Percentiles rank a stretch among this genome's conserved stretches.
Evolutionary conservation across 2,888 invertebrate genomes (phyloP).

Genomic region (Callinectes sapidus): DNA sequence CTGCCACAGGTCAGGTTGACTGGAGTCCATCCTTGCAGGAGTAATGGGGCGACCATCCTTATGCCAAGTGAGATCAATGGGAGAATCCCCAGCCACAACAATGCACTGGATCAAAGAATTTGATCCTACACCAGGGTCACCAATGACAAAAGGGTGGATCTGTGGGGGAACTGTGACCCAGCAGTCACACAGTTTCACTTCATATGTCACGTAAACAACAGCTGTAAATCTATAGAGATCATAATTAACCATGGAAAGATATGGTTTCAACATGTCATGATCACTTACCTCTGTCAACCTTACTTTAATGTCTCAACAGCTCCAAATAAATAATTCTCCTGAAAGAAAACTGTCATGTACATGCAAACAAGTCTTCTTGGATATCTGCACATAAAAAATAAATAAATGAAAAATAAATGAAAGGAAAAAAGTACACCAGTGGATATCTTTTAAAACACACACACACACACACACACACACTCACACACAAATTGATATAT

Average conservation of each 20-base stretch:
- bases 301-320: conserved; percentile 9
- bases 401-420: not conserved
- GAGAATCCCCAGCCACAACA: conserved; percentile 75
- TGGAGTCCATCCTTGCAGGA: conserved; percentile 73
- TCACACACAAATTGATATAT: conserved; percentile 21
- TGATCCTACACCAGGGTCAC: conserved; percentile 65
- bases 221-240: conserved; percentile 31
- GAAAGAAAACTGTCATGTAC: conserved; percentile 35
- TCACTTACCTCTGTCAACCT: conserved; percentile 24
- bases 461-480: not conserved
- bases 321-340: conserved; percentile 35
- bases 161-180: conserved; percentile 75
- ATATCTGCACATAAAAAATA: not conserved
- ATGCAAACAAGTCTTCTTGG: not conserved
- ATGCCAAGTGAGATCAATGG: conserved; percentile 76
- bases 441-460: not conserved
- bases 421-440: no score
- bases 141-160: conserved; percentile 75
- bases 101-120: conserved; percentile 74
- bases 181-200: conserved; percentile 20
- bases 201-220: not conserved
- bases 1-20: conserved; percentile 51
- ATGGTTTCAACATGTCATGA: not conserved
- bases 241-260: conserved; percentile 23
- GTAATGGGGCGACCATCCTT: conserved; percentile 77